Evolutionary conservation across 2,888 invertebrate species (phyloP).

Genomic region (Drosophila fungiperda): DNA sequence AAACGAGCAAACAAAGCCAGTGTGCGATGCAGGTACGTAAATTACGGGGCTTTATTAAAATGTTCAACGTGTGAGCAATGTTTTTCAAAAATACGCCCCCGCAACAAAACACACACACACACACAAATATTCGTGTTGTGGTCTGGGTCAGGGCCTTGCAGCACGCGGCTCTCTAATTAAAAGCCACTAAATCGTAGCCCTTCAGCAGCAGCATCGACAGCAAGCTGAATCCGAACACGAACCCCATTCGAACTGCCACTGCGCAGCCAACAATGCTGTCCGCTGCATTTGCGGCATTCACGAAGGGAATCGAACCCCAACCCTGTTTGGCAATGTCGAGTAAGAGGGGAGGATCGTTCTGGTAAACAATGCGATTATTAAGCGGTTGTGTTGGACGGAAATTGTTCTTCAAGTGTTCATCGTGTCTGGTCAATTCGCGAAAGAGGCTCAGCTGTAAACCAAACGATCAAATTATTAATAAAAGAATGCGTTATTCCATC

Average conservation of each 20-base stretch:
- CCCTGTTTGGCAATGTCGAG: not conserved
- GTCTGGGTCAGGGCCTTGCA: conserved; percentile 2
- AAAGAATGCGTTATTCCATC: not conserved
- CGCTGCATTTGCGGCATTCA: conserved; percentile 51
- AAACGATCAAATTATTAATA: not conserved
- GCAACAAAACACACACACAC: not conserved
- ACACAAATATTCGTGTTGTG: conserved; percentile 13
- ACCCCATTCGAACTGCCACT: not conserved
- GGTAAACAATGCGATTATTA: conserved; percentile 88
- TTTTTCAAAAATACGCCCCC: conserved; percentile 17
- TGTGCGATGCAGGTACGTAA: conserved; percentile 30
- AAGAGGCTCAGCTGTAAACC: conserved; percentile 89
- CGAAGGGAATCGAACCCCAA: conserved; percentile 58
- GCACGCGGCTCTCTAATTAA: conserved; percentile 61
- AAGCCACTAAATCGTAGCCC: conserved; percentile 47
- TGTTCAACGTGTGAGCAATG: conserved; percentile 48
- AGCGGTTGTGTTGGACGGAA: conserved; percentile 93
- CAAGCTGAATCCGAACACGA: conserved; percentile 28
- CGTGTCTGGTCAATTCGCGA: conserved; percentile 88
- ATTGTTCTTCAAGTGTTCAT: conserved; percentile 91
- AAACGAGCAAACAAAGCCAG: conserved; percentile 49
- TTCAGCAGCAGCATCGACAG: conserved; percentile 35
- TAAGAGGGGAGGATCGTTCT: conserved; percentile 3
- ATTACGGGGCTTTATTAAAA: conserved; percentile 70
- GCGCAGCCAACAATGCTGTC: not conserved